Evolutionary conservation across 2,797 vertebrate species (phyloP), one percentile per base, ranked within the genome.

Genomic region (Erethizon dorsatum): DNA sequence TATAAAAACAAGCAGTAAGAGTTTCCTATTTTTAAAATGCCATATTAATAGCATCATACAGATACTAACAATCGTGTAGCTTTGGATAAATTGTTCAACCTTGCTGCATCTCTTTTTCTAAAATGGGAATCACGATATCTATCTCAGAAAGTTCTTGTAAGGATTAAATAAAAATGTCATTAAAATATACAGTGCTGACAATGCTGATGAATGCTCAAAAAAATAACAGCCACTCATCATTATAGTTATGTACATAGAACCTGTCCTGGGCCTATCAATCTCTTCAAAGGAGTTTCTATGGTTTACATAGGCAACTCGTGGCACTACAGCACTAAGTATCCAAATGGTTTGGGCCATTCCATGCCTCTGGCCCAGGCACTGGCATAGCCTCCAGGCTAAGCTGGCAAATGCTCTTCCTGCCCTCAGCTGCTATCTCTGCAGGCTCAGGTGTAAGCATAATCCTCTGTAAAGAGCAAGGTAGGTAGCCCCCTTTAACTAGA

Each of bases 1-100:
- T 92, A 83, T 28, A 93, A 93, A 92, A 65, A 57, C 61, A 85
- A 94, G 59, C 54, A 47, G 6, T 9, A 65, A 37, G 26, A 89
- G 26, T 37, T 69, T 89, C 59, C 61, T 78, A 69, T 52, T 71
- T 95, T 90, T 75, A 75, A 94, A 79, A 59, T 41, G 22, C 41
- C n/a, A 11, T 33, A 63, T 47, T 54, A 78, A 57, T n/a, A 31
- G 9, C 37, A 52, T 65, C 54, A 41, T 73, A 77, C n/a, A 77
- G 4, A 37, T 31, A 80, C 5, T 33, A 54, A 33, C 57, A 86
- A 57, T 47, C 14, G 37, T 37, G 33, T 37, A 14, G 37, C 37
- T 77, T 86, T 83, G 13, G 8, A 75, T 56, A 91, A 73, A 87
- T 2, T 69, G 14, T 14, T 84, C 41, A 56, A 45, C 33, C 20